Conservation (phyloP, 2,888 invertebrate genomes). For the Drosophila meridionalis region DNA sequence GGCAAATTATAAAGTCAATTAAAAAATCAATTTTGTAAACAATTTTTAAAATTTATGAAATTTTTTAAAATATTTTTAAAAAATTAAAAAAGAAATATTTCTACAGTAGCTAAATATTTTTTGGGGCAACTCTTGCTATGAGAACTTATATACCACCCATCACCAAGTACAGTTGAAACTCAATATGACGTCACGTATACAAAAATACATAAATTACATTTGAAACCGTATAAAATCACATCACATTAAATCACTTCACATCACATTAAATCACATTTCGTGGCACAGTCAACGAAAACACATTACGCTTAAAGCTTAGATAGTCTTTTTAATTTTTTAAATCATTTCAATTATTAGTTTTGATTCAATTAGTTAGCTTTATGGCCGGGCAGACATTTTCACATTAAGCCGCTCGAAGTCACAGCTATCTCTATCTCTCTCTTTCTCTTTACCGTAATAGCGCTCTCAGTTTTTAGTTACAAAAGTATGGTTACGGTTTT, state of each 20-base stretch:
- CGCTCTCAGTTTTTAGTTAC: conserved; percentile 51
- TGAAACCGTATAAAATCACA: not conserved
- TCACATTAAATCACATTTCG: conserved; percentile 44
- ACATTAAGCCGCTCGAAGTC: conserved; percentile 45
- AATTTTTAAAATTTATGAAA: not conserved
- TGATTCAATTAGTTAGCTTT: conserved; percentile 56
- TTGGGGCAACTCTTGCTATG: conserved; percentile 69
- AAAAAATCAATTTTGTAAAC: not conserved
- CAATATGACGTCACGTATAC: conserved; percentile 29
- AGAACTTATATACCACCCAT: conserved; percentile 67
- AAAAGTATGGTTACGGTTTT: conserved; percentile 73
- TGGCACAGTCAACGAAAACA: conserved; percentile 40
- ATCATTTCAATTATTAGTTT: conserved; percentile 32
- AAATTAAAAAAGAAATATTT: not conserved
- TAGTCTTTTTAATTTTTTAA: conserved; percentile 23
- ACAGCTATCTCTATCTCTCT: conserved; percentile 46
- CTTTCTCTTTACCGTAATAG: conserved; percentile 47
- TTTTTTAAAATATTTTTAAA: not conserved
- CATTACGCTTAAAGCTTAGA: conserved; percentile 68
- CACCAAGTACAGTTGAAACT: conserved; percentile 38
- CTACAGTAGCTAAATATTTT: conserved; percentile 18
- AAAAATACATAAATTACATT: conserved; percentile 46
- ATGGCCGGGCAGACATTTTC: conserved; percentile 57
- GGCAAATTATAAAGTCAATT: conserved; percentile 54
- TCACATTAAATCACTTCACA: conserved; percentile 11